A percentile compares a stretch with the other conserved stretches of the same genome.
Evolutionary conservation across 2,113 vertebrate species (phyloP).

Genomic region (Calypte anna): DNA sequence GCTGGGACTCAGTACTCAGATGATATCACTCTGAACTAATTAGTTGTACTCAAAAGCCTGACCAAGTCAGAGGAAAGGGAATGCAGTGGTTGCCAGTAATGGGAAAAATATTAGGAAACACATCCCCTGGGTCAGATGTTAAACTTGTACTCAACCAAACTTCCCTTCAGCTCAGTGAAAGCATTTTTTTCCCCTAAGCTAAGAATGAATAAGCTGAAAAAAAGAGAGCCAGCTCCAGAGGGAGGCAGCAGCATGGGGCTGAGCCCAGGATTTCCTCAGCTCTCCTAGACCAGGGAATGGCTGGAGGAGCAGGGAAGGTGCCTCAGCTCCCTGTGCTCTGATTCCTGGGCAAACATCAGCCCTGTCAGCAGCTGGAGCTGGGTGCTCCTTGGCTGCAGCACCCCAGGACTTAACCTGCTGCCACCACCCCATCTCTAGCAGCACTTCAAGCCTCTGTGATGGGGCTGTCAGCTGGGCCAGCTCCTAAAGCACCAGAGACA

Average conservation of each 20-base stretch:
- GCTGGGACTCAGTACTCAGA: not conserved
- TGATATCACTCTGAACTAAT: not conserved
- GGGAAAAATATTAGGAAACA: slow-evolving; percentile 11
- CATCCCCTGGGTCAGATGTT: not conserved
- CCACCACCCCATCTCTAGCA: not conserved
- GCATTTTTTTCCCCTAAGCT: not conserved
- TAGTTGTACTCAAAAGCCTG: not conserved
- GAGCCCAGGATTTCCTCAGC: not conserved
- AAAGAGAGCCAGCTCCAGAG: not conserved
- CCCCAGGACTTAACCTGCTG: accelerated
- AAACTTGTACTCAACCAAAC: not conserved
- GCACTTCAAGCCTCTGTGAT: accelerated
- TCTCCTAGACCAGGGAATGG: not conserved
- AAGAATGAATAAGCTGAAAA: not conserved
- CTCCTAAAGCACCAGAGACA: not conserved
- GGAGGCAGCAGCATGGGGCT: not conserved
- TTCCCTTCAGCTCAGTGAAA: not conserved
- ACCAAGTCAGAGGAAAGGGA: slow-evolving; percentile 27
- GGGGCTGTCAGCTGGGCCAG: not conserved
- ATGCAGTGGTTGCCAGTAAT: slow-evolving; percentile 13
- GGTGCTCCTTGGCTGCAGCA: not conserved
- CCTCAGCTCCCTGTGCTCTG: not conserved
- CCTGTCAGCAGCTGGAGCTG: not conserved
- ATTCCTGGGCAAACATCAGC: not conserved
- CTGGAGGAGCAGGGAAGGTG: not conserved